Evolutionary conservation across 1,140 invertebrate genomes (phyloP).

Genomic region (Drosophila pruinosa): DNA sequence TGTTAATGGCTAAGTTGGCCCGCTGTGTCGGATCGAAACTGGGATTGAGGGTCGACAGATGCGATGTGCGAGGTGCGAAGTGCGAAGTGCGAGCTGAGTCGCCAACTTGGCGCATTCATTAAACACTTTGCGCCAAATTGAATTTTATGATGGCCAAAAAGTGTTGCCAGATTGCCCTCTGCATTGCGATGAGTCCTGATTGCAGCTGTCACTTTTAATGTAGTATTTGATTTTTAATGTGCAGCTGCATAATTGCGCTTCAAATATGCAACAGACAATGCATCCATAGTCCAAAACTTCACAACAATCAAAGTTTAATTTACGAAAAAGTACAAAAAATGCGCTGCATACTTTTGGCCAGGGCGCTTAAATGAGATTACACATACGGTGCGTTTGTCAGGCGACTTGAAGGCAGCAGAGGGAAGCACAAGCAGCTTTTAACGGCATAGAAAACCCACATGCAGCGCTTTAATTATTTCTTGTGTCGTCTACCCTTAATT

Average conservation of each 20-base stretch:
- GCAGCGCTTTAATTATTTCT: constrained; percentile 82
- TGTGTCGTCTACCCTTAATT: constrained; percentile 82
- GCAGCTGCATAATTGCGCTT: constrained; percentile 75
- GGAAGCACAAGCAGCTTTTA: constrained; percentile 12
- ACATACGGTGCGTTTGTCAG: constrained; percentile 48
- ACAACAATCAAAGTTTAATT: constrained; percentile 5
- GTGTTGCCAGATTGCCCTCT: neutral
- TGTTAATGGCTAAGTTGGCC: constrained; percentile 64
- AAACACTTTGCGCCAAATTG: constrained; percentile 82
- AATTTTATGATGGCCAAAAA: constrained; percentile 71
- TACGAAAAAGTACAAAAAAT: neutral
- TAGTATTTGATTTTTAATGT: constrained; percentile 78
- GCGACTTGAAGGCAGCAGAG: constrained; percentile 8
- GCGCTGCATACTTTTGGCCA: constrained; percentile 55
- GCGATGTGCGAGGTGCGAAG: neutral
- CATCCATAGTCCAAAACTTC: neutral
- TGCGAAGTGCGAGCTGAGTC: constrained; percentile 3
- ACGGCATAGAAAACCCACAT: constrained; percentile 33
- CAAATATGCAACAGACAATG: constrained; percentile 65
- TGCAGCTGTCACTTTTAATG: constrained; percentile 75
- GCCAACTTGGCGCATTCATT: constrained; percentile 71
- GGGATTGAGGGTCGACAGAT: neutral
- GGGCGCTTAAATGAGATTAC: constrained; percentile 45
- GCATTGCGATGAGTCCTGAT: constrained; percentile 44
- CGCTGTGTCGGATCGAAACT: constrained; percentile 31